Conservation (phyloP, 2,888 invertebrate genomes). For the Steinernema hermaphroditum region DNA sequence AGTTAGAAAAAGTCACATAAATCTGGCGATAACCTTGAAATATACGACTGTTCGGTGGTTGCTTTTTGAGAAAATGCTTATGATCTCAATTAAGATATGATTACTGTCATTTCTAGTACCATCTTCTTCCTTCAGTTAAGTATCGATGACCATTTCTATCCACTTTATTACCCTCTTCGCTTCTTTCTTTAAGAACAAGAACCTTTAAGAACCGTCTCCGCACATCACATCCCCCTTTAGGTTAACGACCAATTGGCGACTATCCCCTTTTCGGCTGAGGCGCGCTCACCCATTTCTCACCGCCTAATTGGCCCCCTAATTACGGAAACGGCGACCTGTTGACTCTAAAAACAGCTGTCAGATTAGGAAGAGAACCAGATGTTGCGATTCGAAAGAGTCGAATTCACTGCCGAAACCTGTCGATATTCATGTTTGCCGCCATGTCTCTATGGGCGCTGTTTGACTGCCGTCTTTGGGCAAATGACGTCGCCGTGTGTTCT, state of each 20-base stretch:
- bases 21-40: too few species aligned
- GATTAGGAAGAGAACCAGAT: neutral
- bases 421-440: neutral
- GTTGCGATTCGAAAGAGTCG: neutral
- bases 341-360: slow-evolving; percentile 4
- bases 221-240: neutral
- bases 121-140: too few species aligned
- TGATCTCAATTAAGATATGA: too few species aligned
- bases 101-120: too few species aligned
- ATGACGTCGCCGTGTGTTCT: neutral
- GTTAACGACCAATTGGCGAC: neutral
- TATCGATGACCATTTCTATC: too few species aligned
- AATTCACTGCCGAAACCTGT: neutral
- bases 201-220: too few species aligned
- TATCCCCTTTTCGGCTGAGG: neutral
- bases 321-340: slow-evolving; percentile 20
- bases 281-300: slow-evolving; percentile 7
- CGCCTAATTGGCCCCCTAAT: slow-evolving; percentile 3
- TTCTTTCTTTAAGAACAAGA: too few species aligned
- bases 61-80: too few species aligned
- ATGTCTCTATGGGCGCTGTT: neutral
- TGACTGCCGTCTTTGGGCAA: slow-evolving; percentile 7
- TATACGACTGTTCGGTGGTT: too few species aligned
- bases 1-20: too few species aligned
- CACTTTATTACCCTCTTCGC: too few species aligned